Percentiles rank a stretch among this genome's conserved stretches.
Conservation (phyloP, 2,113 vertebrate genomes). For the Gavia stellata region DNA sequence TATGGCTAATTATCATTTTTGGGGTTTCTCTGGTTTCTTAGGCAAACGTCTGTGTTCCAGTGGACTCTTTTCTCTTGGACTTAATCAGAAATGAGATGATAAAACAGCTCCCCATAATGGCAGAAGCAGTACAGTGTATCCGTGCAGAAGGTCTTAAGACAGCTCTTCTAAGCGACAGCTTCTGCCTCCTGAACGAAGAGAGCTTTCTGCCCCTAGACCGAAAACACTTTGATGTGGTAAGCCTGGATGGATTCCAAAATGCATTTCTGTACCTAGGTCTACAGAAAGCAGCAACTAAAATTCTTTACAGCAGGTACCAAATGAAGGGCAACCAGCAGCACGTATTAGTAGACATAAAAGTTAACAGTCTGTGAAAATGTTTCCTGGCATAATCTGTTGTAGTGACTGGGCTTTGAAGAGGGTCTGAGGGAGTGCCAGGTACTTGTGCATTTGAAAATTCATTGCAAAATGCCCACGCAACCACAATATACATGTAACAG, state of each 20-base stretch:
- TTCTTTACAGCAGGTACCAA: not conserved
- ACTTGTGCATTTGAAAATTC: not conserved
- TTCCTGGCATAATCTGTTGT: not conserved
- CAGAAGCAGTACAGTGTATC: constrained; percentile 73
- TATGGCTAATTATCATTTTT: not conserved
- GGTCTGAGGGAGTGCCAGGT: not conserved
- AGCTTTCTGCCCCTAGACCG: constrained; percentile 67
- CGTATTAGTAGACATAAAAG: not conserved
- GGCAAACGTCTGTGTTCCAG: constrained; percentile 66
- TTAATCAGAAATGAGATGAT: constrained; percentile 63
- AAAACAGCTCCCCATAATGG: constrained; percentile 73
- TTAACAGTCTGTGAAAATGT: not conserved
- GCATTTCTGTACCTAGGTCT: not conserved
- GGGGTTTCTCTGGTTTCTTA: constrained; percentile 14
- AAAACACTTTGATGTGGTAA: constrained; percentile 80
- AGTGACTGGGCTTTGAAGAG: not conserved
- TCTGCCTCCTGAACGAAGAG: constrained; percentile 55
- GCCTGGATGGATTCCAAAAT: not conserved
- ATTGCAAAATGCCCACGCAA: not conserved
- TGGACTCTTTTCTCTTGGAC: constrained; percentile 68
- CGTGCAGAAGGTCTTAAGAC: constrained; percentile 74
- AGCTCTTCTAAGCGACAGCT: constrained; percentile 75
- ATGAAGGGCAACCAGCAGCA: not conserved
- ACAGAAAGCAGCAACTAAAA: not conserved
- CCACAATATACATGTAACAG: not conserved